These are phyloP conservation scores for Prionailurus bengalensis DNA, from an alignment of 2,113 vertebrate genomes.

Conservation along the genomic window DNA sequence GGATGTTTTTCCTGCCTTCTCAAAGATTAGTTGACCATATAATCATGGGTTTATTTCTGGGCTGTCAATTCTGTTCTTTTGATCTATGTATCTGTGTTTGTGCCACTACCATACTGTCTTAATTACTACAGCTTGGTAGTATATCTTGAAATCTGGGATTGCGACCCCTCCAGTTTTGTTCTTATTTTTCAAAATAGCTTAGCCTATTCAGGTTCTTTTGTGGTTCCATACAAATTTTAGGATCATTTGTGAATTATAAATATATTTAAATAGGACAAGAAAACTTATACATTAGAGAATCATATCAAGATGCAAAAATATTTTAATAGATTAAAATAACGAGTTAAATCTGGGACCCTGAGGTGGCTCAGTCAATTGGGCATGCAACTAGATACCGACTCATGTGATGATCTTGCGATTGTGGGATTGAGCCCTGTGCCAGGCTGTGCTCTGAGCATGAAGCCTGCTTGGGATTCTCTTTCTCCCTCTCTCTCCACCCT, in stretches of 20 bases:
- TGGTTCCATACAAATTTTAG: not conserved
- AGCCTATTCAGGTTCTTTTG: not conserved
- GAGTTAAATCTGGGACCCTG: not conserved
- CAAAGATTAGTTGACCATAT: not conserved
- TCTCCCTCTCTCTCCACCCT: too few relatives aligned
- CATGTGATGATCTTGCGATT: too few relatives aligned
- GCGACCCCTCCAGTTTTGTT: not conserved
- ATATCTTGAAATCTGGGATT: not conserved
- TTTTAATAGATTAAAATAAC: slow-evolving; percentile 27
- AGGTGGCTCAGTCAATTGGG: too few relatives aligned
- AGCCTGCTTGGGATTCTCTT: too few relatives aligned
- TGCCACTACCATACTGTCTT: not conserved
- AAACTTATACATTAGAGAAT: not conserved
- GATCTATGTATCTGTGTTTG: not conserved
- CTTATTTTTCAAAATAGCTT: not conserved
- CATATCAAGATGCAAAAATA: not conserved
- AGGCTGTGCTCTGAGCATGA: too few relatives aligned
- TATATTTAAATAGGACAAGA: not conserved
- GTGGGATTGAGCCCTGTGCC: too few relatives aligned
- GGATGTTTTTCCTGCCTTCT: not conserved
- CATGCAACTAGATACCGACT: too few relatives aligned
- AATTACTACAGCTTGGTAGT: not conserved
- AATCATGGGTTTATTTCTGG: not conserved
- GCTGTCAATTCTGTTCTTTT: not conserved
- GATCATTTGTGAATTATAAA: not conserved